Conservation (phyloP, 2,797 vertebrate genomes). For the Nothura maculosa region DNA sequence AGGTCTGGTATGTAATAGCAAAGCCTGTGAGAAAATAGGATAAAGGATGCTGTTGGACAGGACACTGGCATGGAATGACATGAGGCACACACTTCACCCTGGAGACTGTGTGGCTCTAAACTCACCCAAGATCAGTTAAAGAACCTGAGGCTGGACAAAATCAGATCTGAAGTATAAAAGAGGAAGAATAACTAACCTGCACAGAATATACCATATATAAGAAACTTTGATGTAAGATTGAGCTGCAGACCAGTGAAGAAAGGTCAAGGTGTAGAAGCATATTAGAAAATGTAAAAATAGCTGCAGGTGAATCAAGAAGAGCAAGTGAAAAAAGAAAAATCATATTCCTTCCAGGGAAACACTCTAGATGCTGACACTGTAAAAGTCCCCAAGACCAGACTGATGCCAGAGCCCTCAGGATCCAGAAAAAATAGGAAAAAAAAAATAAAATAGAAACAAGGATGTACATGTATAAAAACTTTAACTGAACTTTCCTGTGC, state of each 20-base stretch:
- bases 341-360: fast-evolving
- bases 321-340: neutral
- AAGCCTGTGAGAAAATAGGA: neutral
- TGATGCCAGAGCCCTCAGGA: neutral
- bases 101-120: neutral
- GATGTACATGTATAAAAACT: neutral
- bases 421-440: neutral
- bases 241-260: neutral
- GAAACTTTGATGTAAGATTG: neutral
- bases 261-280: neutral
- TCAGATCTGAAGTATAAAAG: neutral
- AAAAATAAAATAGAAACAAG: neutral
- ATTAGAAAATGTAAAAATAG: neutral
- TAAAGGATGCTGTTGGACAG: neutral
- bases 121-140: neutral
- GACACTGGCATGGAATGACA: neutral
- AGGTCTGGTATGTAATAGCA: neutral
- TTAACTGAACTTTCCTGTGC: neutral
- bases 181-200: neutral
- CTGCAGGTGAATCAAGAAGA: neutral
- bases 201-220: neutral
- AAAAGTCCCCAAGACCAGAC: neutral
- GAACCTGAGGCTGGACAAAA: neutral
- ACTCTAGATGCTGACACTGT: neutral
- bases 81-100: neutral